A percentile compares a stretch with the other conserved stretches of the same genome.
Evolutionary conservation across 1,140 invertebrate genomes (phyloP).

Genomic region (Bombus haemorrhoidalis): DNA sequence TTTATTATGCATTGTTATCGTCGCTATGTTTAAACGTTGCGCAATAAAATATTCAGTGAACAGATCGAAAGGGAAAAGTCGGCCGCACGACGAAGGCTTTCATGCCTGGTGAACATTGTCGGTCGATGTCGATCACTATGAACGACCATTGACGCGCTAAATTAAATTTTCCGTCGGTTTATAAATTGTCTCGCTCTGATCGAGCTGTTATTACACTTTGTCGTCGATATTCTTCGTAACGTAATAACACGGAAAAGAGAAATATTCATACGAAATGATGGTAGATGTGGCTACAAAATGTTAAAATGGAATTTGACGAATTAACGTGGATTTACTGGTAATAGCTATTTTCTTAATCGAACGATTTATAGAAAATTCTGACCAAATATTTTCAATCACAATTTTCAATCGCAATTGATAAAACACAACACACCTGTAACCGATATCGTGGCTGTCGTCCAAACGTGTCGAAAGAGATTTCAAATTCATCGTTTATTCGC

Average conservation of each 20-base stretch:
- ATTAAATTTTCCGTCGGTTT: conserved; percentile 16
- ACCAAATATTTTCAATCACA: too few species aligned
- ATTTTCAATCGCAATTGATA: background rate
- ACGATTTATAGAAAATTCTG: too few species aligned
- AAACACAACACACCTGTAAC: background rate
- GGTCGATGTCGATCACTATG: background rate
- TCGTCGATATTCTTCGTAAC: background rate
- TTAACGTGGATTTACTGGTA: too few species aligned
- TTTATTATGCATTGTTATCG: background rate
- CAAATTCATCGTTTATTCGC: background rate
- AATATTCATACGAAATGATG: background rate
- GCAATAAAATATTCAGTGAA: conserved; percentile 7
- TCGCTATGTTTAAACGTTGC: background rate
- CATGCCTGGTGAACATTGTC: conserved; percentile 2
- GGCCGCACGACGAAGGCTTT: conserved; percentile 6
- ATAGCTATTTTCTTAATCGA: too few species aligned
- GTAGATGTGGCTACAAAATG: too few species aligned
- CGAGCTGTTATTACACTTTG: background rate
- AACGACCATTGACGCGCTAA: conserved; percentile 16
- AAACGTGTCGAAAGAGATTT: background rate
- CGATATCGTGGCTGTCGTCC: background rate
- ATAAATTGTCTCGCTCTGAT: background rate
- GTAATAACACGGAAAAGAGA: too few species aligned
- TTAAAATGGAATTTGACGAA: too few species aligned
- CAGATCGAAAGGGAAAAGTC: conserved; percentile 34